Evolutionary conservation across 2,888 invertebrate species (phyloP).

Genomic region (Meghimatium bilineatum): DNA sequence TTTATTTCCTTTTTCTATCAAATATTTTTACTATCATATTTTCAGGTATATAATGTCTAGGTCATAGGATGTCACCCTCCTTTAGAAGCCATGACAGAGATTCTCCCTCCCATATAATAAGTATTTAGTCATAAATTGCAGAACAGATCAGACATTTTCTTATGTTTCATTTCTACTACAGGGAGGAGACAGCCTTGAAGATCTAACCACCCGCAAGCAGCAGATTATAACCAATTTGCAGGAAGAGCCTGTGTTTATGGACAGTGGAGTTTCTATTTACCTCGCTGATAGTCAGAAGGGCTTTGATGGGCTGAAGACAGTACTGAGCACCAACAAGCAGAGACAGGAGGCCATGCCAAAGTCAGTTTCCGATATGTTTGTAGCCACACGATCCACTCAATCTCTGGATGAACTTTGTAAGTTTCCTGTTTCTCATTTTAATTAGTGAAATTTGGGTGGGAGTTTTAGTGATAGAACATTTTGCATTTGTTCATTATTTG

Average conservation of each 20-base stretch:
- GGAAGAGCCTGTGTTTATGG: conserved; percentile 20
- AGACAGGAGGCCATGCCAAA: conserved; percentile 40
- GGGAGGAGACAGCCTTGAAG: conserved; percentile 45
- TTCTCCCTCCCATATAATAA: neutral
- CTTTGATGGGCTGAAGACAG: conserved; percentile 37
- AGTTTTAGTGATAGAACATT: too few relatives aligned
- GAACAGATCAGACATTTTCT: conserved; percentile 1
- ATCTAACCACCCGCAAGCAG: conserved; percentile 47
- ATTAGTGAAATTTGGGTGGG: neutral
- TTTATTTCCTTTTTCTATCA: neutral
- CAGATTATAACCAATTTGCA: conserved; percentile 49
- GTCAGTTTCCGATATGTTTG: conserved; percentile 49
- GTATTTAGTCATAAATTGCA: neutral
- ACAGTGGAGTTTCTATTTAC: neutral
- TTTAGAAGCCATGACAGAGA: conserved; percentile 16
- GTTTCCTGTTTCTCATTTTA: neutral
- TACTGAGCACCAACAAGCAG: conserved; percentile 25
- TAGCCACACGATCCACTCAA: conserved; percentile 51
- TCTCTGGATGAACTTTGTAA: conserved; percentile 49
- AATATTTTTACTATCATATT: conserved; percentile 11
- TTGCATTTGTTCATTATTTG: too few relatives aligned
- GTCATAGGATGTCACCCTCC: conserved; percentile 14
- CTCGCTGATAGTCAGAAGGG: conserved; percentile 23
- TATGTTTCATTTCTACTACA: neutral
- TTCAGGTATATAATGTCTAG: conserved; percentile 31